phyloP scores from a whole-genome alignment of 2,888 invertebrate genomes.

The Cheilosia variabilis region DNA sequence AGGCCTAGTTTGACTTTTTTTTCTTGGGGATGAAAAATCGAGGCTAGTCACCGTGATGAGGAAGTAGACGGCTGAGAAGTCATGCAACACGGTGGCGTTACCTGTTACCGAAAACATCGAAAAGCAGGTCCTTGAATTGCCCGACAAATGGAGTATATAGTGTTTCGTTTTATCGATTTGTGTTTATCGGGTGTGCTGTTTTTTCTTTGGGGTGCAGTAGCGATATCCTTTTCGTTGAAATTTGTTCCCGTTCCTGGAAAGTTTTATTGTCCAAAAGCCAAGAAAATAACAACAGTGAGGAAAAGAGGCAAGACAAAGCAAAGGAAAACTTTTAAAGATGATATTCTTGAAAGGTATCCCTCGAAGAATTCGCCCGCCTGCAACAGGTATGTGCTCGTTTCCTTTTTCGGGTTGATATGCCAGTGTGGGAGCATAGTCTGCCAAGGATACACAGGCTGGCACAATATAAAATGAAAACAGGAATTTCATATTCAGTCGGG shows the following conservation, averaged over 20 bases:
- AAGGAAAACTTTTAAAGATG: conserved; percentile 57
- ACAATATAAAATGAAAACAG: conserved; percentile 50
- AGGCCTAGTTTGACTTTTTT: conserved; percentile 32
- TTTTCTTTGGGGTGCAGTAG: neutral
- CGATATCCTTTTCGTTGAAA: neutral
- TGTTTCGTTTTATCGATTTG: conserved; percentile 62
- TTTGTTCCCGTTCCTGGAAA: conserved; percentile 5
- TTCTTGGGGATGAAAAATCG: conserved; percentile 9
- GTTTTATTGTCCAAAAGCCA: conserved; percentile 14
- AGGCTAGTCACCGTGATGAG: conserved; percentile 8
- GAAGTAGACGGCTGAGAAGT: conserved; percentile 36
- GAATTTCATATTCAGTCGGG: conserved; percentile 18
- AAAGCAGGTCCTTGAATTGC: conserved; percentile 58
- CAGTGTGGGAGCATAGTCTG: neutral
- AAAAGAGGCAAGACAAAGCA: neutral
- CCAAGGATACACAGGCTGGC: conserved; percentile 39
- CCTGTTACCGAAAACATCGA: conserved; percentile 63
- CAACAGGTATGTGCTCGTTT: conserved; percentile 66
- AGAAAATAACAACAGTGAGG: conserved; percentile 9
- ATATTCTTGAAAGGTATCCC: conserved; percentile 65
- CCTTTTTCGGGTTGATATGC: conserved; percentile 45
- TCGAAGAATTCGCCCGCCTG: conserved; percentile 40
- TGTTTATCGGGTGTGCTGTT: conserved; percentile 20
- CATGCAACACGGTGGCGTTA: conserved; percentile 68
- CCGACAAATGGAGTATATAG: conserved; percentile 35